Conservation (phyloP, 64 coral and sea anemone species). For the Porites australiensis region DNA sequence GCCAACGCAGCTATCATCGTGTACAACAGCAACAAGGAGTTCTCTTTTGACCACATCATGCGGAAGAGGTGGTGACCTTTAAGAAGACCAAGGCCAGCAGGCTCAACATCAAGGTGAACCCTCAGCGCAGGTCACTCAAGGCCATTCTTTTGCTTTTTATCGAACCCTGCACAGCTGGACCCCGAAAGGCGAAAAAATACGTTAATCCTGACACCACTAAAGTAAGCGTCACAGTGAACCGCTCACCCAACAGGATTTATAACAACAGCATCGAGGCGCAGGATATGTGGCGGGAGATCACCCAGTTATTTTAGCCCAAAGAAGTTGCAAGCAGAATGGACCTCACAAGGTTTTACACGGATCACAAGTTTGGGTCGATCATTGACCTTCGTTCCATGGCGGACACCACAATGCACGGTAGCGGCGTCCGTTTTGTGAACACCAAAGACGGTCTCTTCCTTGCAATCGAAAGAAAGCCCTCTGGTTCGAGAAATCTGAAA, state of each 20-base stretch:
- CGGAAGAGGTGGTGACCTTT: not conserved
- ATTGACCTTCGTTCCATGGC: not conserved
- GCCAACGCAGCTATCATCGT: not conserved
- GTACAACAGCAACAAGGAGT: not conserved
- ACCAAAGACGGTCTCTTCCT: not conserved
- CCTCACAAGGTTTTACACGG: not conserved
- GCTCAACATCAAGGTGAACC: not conserved
- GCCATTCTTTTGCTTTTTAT: constrained; percentile 1
- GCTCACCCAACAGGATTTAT: too few relatives aligned
- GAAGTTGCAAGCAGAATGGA: not conserved
- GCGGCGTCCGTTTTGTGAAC: not conserved
- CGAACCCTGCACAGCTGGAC: not conserved
- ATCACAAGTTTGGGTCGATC: too few relatives aligned
- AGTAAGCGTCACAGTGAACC: not conserved
- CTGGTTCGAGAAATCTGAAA: not conserved
- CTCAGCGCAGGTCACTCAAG: not conserved
- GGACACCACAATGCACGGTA: not conserved
- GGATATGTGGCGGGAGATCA: too few relatives aligned
- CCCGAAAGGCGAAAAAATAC: not conserved
- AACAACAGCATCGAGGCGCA: too few relatives aligned
- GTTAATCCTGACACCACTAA: not conserved
- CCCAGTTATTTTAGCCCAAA: not conserved
- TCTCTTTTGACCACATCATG: not conserved
- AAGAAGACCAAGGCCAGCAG: too few relatives aligned
- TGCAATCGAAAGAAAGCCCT: not conserved